Base-by-base conservation (phyloP, 2,797 vertebrate genomes). In the Gadopsis bispinosus region DNA sequence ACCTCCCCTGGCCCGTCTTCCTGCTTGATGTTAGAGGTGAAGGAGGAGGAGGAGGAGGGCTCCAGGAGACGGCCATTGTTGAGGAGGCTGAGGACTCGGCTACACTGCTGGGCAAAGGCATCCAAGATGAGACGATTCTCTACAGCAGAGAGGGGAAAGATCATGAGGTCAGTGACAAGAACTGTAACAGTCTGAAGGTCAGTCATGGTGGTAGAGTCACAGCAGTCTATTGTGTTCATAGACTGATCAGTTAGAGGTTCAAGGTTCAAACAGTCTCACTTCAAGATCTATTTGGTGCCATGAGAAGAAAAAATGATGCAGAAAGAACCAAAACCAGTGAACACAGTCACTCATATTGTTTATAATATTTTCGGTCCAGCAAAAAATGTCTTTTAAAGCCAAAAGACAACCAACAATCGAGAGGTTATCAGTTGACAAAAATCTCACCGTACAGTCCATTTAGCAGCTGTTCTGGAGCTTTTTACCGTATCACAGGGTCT, bases 71-170 rank as follows among this genome's bases (percentile, higher is more conserved):
- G 97, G 61, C 98, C 97, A 54, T 97, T 97, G 91, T 99, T 99
- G 83, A 99, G 95, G 74, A 99, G 97, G 89, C 95, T 97, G 83
- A 99, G 97, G 77, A 99, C 98, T n/a, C 98, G 95, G 92, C 98
- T 99, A 91, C 98, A 99, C 64, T 99, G 97, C 87, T 99, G 98
- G 73, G 98, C 98, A 83, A 99, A 99, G 89, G 97, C 98, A 85
- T 99, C 98, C 92, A 99, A 88, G 89, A 99, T 99, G 93, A 99
- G 96, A 20, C 97, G 97, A 85, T 97, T 97, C 93, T 99, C 98
- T 99, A 93, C 35, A 86, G 94, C 82, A 91, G 26, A 73, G 83
- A 47, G 29, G 71, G 20, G 26, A 45, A 29, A 62, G 37, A 55
- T 5, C 10, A 59, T 10, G 10, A 50, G 3, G 31, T 75, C 48